phyloP scores from a whole-genome alignment of 2,113 vertebrate genomes.

The Hyla sarda region DNA sequence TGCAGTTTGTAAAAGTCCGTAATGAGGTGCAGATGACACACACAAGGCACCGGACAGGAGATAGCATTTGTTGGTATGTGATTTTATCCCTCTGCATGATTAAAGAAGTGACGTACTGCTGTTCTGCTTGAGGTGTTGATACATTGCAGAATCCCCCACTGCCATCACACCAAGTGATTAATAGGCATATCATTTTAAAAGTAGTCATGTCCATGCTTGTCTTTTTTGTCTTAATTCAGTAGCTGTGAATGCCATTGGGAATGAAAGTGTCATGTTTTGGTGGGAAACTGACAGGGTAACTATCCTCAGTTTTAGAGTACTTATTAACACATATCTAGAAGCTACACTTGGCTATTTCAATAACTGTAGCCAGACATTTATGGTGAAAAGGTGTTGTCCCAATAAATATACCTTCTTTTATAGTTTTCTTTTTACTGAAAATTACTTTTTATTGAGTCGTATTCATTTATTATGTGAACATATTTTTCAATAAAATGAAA shows the following conservation, averaged over 20 bases:
- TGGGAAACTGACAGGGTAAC: conserved; percentile 18
- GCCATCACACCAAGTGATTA: conserved; percentile 33
- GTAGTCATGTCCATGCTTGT: conserved; percentile 27
- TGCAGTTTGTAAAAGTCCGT: conserved; percentile 1
- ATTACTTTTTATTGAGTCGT: neutral
- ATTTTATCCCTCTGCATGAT: conserved; percentile 39
- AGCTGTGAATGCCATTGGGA: conserved; percentile 30
- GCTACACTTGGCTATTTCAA: conserved; percentile 2
- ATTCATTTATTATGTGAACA: neutral
- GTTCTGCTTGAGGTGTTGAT: conserved; percentile 39
- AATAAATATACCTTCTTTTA: neutral
- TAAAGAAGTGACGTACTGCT: conserved; percentile 19
- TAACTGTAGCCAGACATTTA: neutral
- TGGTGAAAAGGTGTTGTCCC: neutral
- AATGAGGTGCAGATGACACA: conserved; percentile 47
- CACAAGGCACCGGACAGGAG: conserved; percentile 26
- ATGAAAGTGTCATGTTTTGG: conserved; percentile 32
- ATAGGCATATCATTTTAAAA: conserved; percentile 23
- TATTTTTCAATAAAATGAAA: neutral
- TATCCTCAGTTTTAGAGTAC: conserved; percentile 28
- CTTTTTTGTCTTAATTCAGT: conserved; percentile 26
- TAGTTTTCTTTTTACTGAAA: neutral
- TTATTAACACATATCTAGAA: conserved; percentile 47
- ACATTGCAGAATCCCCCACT: conserved; percentile 22
- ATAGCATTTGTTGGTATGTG: conserved; percentile 22